Percentiles rank a stretch among this genome's conserved stretches.
Conservation (phyloP, 2,888 invertebrate genomes). For the Mythimna impura region DNA sequence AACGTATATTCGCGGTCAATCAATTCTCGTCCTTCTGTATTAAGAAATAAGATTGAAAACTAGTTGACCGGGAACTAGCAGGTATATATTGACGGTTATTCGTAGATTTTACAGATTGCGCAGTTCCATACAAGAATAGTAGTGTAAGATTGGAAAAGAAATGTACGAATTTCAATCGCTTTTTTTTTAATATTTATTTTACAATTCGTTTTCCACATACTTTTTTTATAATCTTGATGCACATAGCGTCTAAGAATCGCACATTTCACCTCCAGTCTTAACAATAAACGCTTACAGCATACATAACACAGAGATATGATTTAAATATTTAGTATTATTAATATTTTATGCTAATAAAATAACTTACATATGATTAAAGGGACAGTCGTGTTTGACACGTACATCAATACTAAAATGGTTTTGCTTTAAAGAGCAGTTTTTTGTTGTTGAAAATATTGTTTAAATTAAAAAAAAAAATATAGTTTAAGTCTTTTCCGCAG, state of each 20-base stretch:
- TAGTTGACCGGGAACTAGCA: not conserved
- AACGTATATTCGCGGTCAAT: not conserved
- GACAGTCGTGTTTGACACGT: constrained; percentile 66
- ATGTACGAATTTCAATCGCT: constrained; percentile 3
- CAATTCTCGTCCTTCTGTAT: not conserved
- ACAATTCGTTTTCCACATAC: too few species aligned
- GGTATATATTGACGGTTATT: constrained; percentile 10
- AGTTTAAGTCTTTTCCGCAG: not conserved
- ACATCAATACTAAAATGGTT: constrained; percentile 47
- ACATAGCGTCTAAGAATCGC: constrained; percentile 9
- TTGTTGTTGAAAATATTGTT: too few species aligned
- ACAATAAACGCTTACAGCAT: constrained; percentile 57
- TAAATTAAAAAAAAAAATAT: too few species aligned
- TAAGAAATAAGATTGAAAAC: not conserved
- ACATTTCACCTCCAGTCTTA: constrained; percentile 21
- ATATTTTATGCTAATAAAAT: constrained; percentile 57
- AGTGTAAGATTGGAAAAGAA: constrained; percentile 24
- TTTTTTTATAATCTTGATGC: not conserved
- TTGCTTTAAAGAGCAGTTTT: constrained; percentile 52
- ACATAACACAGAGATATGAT: constrained; percentile 67
- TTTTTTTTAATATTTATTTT: not conserved
- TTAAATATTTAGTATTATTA: constrained; percentile 59
- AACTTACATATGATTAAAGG: constrained; percentile 38
- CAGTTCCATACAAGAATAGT: constrained; percentile 1
- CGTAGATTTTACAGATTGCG: not conserved